These are phyloP conservation scores for Hydrocynus forskahlii DNA, from an alignment of 2,797 vertebrate species.

Conservation along the genomic window DNA sequence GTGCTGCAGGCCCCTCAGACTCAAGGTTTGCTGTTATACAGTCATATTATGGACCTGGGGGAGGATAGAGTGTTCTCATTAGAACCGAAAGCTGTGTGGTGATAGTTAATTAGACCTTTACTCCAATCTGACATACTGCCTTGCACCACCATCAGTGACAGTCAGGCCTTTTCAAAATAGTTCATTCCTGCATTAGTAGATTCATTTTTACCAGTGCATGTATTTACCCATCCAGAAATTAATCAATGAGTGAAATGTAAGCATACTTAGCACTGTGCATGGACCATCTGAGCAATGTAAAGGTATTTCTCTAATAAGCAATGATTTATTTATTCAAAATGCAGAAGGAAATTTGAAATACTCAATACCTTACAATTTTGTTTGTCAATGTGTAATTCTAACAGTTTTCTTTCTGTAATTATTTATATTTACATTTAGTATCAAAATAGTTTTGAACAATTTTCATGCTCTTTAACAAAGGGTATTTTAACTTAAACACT, in stretches of 20 bases:
- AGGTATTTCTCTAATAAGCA: too few relatives aligned
- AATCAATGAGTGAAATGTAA: background rate
- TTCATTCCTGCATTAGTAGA: background rate
- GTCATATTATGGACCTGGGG: conserved; percentile 12
- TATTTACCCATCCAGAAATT: background rate
- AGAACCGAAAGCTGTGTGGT: conserved; percentile 9
- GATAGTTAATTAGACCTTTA: conserved; percentile 16
- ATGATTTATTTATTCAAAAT: too few relatives aligned
- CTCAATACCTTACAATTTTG: too few relatives aligned
- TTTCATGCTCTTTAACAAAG: too few relatives aligned
- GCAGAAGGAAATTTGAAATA: too few relatives aligned
- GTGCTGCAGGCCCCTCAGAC: background rate
- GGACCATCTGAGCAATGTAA: too few relatives aligned
- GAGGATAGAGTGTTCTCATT: conserved; percentile 29
- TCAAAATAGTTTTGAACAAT: too few relatives aligned
- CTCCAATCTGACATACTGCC: background rate
- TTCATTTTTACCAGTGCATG: background rate
- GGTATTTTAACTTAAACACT: too few relatives aligned
- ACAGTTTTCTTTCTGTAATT: too few relatives aligned
- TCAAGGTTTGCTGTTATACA: conserved; percentile 35
- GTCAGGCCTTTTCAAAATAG: background rate
- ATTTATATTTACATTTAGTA: too few relatives aligned
- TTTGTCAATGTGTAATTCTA: too few relatives aligned
- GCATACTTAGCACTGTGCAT: too few relatives aligned
- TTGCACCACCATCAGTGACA: conserved; percentile 1